phyloP scores from a whole-genome alignment of 2,888 invertebrate species.

The Agrochola circellaris region DNA sequence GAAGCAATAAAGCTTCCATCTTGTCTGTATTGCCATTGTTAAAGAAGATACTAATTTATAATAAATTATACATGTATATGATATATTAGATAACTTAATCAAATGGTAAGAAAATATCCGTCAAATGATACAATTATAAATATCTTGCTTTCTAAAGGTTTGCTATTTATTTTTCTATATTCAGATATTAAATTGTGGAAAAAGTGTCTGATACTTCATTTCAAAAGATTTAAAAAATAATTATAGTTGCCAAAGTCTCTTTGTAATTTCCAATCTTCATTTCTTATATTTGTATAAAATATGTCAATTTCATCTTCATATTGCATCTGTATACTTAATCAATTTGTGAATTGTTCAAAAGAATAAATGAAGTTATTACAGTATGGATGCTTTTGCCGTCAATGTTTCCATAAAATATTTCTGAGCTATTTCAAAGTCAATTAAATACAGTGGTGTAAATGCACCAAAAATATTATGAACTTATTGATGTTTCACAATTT shows the following conservation, averaged over 20 bases:
- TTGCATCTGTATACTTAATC: slow-evolving; percentile 1
- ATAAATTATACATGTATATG: slow-evolving; percentile 40
- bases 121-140: slow-evolving; percentile 51
- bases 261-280: slow-evolving; percentile 20
- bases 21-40: slow-evolving; percentile 67
- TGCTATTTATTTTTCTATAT: slow-evolving; percentile 40
- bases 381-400: slow-evolving; percentile 45
- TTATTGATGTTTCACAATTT: slow-evolving; percentile 40
- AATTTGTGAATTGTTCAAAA: slow-evolving; percentile 26
- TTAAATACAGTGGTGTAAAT: slow-evolving; percentile 37
- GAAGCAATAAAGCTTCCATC: slow-evolving; percentile 79
- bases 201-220: slow-evolving; percentile 32
- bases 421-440: slow-evolving; percentile 50
- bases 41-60: slow-evolving; percentile 49
- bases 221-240: slow-evolving; percentile 16
- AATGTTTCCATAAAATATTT: slow-evolving; percentile 39
- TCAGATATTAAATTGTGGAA: slow-evolving; percentile 26
- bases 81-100: slow-evolving; percentile 38
- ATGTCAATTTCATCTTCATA: slow-evolving; percentile 17
- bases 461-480: slow-evolving; percentile 17
- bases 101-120: slow-evolving; percentile 55
- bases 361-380: slow-evolving; percentile 15
- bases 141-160: slow-evolving; percentile 35
- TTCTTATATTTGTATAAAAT: slow-evolving; percentile 24
- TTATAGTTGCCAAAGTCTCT: slow-evolving; percentile 60